Conservation (phyloP, 2,113 vertebrate genomes). For the Callocephalon fimbriatum region DNA sequence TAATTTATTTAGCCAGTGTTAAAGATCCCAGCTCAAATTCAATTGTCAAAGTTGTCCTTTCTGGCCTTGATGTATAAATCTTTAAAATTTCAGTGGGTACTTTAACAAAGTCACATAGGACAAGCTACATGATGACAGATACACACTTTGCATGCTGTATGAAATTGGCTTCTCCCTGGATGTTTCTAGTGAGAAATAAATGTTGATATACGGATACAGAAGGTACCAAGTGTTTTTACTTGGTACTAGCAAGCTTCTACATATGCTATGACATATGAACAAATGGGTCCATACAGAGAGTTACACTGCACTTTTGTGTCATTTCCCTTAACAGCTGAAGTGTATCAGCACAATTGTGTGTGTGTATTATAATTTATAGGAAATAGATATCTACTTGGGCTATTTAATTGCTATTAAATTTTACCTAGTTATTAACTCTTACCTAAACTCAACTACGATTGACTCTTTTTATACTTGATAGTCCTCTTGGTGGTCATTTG, state of each 20-base stretch:
- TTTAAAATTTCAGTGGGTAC: not conserved
- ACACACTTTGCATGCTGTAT: not conserved
- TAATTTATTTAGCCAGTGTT: not conserved
- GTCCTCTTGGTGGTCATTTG: not conserved
- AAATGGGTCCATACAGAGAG: not conserved
- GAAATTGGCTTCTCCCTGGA: not conserved
- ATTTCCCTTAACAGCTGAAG: not conserved
- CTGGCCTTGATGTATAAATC: not conserved
- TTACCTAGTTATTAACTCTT: not conserved
- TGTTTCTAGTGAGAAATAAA: not conserved
- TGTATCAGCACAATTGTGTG: not conserved
- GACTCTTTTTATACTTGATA: not conserved
- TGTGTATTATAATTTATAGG: not conserved
- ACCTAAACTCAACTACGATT: not conserved
- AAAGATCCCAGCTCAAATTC: slow-evolving; percentile 1
- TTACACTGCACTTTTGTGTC: not conserved
- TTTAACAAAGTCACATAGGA: not conserved
- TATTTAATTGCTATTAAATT: not conserved
- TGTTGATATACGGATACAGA: not conserved
- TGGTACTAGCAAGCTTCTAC: not conserved
- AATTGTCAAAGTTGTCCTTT: not conserved
- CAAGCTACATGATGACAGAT: not conserved
- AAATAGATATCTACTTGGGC: not conserved
- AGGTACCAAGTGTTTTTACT: not conserved
- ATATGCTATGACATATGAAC: not conserved